Percentiles rank a stretch among this genome's conserved stretches.
Conservation (phyloP, 2,797 vertebrate species). For the Micromesistius poutassou region DNA sequence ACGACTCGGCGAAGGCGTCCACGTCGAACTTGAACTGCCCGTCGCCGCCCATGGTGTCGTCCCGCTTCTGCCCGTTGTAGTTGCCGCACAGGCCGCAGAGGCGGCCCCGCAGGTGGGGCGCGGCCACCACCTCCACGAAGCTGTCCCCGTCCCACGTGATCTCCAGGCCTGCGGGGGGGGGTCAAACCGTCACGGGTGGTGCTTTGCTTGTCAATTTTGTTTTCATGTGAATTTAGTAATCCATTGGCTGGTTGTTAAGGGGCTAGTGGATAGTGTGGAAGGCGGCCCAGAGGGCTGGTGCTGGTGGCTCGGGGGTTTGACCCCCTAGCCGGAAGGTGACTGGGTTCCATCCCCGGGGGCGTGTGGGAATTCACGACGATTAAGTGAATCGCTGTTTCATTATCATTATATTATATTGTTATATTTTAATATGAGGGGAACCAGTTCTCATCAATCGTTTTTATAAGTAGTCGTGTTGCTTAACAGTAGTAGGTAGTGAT, state of each 20-base stretch:
- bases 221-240: not conserved
- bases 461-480: no score
- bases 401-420: no score
- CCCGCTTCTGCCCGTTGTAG: conserved; percentile 94
- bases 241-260: not conserved
- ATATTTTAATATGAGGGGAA: no score
- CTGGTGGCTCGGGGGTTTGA: no score
- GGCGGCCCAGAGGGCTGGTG: no score
- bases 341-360: no score
- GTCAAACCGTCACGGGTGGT: not conserved
- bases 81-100: conserved; percentile 97
- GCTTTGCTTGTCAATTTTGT: not conserved
- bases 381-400: no score
- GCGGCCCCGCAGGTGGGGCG: conserved; percentile 86
- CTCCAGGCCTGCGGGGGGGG: conserved; percentile 81
- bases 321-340: no score
- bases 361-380: no score
- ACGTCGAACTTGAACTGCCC: conserved; percentile 95
- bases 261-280: no score
- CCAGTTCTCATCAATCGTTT: no score
- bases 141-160: conserved; percentile 99
- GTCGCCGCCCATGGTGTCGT: conserved; percentile 91
- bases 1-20: conserved; percentile 94
- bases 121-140: conserved; percentile 94
- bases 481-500: no score